Evolutionary conservation across 2,888 invertebrate species (phyloP), one percentile per base, ranked within the genome.

Genomic region (Drosophila mimetica): DNA sequence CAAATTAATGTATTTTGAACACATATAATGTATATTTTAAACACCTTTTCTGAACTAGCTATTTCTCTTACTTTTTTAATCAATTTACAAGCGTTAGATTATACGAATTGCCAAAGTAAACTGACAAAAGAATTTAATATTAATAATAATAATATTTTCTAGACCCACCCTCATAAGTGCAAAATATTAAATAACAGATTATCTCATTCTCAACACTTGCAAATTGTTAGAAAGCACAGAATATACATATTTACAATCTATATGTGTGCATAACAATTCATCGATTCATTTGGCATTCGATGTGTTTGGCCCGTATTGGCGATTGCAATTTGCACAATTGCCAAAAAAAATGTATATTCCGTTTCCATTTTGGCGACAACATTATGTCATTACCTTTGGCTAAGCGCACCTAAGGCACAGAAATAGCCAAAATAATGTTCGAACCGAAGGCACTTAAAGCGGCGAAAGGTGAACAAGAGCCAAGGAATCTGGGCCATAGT

Each of bases 241-340:
- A 16, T n/a, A 41, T 13, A 4, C 16, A 22, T 22, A 36, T 46
- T 34, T 47, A 16, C 9, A 50, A 48, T 14, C 32, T 18, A 22
- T 37, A 14, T 41, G 39, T 54, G 50, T 30, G 20, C 51, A 72
- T 44, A 63, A 59, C 65, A 67, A 75, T 72, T 76, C 59, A 67
- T 73, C 61, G 48, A 58, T 76, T 57, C 52, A 69, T 64, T 70
- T 70, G 69, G 57, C 73, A 58, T 77, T 84, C 47, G 55, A 67
- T 58, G 65, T 42, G 57, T 52, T 39, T 59, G 37, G 50, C 44
- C 52, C 16, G 48, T 52, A 74, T 78, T 84, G 77, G 60, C 69
- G 32, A 75, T 73, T 81, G 65, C 78, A 69, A 75, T 77, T 73
- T 52, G 34, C 41, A 59, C 57, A 28, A 66, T 73, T 73, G 65